phyloP scores from a whole-genome alignment of 1,140 invertebrate species.

The Coptotermes formosanus region DNA sequence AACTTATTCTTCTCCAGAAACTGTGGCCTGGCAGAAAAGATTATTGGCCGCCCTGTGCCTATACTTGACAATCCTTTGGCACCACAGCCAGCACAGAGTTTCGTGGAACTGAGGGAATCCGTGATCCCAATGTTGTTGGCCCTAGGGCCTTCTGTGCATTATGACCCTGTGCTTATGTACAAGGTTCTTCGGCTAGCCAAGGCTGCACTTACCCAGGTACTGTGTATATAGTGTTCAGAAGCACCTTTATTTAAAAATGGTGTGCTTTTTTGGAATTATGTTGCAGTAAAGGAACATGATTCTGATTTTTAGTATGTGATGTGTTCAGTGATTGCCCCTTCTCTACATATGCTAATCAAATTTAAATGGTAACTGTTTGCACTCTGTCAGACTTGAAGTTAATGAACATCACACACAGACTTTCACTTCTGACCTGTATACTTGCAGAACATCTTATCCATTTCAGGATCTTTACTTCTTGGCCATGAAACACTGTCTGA shows the following conservation, averaged over 20 bases:
- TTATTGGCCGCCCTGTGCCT: conserved; percentile 58
- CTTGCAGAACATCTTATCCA: no score
- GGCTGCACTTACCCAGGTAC: conserved; percentile 49
- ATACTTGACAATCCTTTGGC: conserved; percentile 59
- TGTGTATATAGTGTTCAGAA: neutral
- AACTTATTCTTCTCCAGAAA: conserved; percentile 52
- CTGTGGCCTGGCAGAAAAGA: conserved; percentile 68
- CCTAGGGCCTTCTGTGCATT: conserved; percentile 84
- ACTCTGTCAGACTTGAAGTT: no score
- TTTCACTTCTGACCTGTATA: no score
- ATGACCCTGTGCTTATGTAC: conserved; percentile 85
- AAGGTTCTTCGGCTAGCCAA: conserved; percentile 72
- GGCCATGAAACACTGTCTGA: no score
- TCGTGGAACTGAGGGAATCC: conserved; percentile 71
- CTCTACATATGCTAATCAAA: no score
- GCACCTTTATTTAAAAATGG: neutral
- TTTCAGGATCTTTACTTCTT: no score
- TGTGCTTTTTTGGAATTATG: no score
- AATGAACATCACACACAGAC: no score
- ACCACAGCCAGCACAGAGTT: conserved; percentile 58
- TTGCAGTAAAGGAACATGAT: no score
- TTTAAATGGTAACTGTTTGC: no score
- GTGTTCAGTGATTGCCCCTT: no score
- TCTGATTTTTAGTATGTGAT: no score
- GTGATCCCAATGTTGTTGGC: conserved; percentile 84